Percentiles rank a stretch among this genome's conserved stretches.
Conservation (phyloP, 2,797 vertebrate species). For the Choloepus didactylus region DNA sequence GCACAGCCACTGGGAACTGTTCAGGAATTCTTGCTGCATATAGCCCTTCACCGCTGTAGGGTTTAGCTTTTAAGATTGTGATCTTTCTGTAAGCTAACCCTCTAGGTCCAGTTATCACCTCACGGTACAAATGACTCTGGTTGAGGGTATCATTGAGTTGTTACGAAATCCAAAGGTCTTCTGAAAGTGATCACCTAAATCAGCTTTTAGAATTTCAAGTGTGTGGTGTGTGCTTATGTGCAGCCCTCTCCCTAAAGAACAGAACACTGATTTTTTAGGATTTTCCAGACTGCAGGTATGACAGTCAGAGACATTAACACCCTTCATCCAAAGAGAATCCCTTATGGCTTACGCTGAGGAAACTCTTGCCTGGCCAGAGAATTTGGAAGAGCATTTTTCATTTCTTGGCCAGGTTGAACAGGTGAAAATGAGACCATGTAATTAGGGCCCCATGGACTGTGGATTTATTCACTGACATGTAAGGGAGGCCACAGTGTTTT, state of each 20-base stretch:
- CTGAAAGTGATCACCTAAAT: background rate
- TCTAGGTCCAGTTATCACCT: background rate
- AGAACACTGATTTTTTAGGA: background rate
- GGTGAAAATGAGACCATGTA: background rate
- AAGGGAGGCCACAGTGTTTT: background rate
- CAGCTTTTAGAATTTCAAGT: conserved; percentile 39
- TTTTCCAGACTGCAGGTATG: background rate
- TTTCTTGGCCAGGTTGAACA: conserved; percentile 21
- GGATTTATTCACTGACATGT: background rate
- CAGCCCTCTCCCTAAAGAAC: background rate
- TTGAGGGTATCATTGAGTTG: background rate
- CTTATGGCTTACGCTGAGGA: conserved; percentile 3
- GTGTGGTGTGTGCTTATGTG: background rate
- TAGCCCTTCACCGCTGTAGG: conserved; percentile 46
- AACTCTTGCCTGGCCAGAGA: background rate
- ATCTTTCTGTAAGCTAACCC: background rate
- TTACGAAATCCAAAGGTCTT: conserved; percentile 9
- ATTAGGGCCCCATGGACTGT: background rate
- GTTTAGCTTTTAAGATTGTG: conserved; percentile 69
- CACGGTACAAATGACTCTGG: background rate
- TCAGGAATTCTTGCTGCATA: background rate
- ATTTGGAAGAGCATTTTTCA: background rate
- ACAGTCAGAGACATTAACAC: background rate
- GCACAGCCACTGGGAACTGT: background rate
- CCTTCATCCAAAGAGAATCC: background rate